A percentile compares a stretch with the other conserved stretches of the same genome.
Evolutionary conservation across 2,888 invertebrate genomes (phyloP).

Genomic region (Flexamia atlantica): DNA sequence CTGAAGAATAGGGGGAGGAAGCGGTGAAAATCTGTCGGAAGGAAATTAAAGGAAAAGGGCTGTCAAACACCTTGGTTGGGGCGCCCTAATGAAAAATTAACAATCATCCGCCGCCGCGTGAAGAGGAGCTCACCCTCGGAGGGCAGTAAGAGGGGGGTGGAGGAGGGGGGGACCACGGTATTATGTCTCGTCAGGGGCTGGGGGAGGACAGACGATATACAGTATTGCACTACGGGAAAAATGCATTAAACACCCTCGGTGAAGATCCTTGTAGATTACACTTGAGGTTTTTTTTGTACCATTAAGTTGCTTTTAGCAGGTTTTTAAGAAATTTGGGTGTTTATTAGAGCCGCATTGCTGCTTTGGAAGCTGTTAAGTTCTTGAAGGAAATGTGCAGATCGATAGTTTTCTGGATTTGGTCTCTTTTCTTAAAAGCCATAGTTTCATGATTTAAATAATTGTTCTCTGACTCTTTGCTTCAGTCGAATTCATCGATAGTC

Average conservation of each 20-base stretch:
- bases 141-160: background rate
- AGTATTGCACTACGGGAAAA: background rate
- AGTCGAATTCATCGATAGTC: no score
- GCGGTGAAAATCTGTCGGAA: background rate
- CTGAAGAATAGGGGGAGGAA: background rate
- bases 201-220: background rate
- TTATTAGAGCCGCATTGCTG: no score
- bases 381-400: no score
- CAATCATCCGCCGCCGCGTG: slow-evolving; percentile 35
- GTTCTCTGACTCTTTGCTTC: no score
- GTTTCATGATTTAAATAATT: no score
- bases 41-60: slow-evolving; percentile 29
- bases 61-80: slow-evolving; percentile 30
- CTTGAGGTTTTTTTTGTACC: background rate
- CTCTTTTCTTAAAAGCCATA: no score
- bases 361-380: no score
- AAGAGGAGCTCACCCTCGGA: background rate
- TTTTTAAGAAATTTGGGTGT: no score
- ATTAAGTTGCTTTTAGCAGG: no score
- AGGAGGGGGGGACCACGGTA: background rate
- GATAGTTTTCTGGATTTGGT: no score
- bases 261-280: background rate
- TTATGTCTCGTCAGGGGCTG: background rate
- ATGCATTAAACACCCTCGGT: slow-evolving; percentile 22
- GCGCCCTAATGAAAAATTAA: slow-evolving; percentile 42